Conservation (phyloP, 2,797 vertebrate genomes). For the Diplodus puntazzo region DNA sequence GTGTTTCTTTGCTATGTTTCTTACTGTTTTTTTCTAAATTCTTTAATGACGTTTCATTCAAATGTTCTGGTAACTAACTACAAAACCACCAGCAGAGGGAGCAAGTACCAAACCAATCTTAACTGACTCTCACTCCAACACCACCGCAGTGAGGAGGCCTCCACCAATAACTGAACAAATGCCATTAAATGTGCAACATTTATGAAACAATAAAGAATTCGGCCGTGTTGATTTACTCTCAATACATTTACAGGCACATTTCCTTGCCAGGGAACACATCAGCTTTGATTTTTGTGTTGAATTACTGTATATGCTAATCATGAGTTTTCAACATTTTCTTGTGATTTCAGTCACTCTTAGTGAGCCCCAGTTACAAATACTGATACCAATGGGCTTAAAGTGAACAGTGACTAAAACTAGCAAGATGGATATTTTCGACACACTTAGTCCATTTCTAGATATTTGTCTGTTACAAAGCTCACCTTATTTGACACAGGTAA, state of each 20-base stretch:
- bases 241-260: neutral
- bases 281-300: neutral
- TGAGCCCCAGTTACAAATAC: neutral
- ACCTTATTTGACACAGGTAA: slow-evolving; percentile 34
- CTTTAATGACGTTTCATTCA: neutral
- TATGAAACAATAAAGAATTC: slow-evolving; percentile 30
- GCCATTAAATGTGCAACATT: slow-evolving; percentile 18
- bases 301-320: neutral
- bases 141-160: neutral
- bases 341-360: neutral
- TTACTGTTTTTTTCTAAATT: slow-evolving; percentile 1
- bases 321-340: neutral
- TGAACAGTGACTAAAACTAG: neutral
- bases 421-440: slow-evolving; percentile 17
- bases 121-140: neutral
- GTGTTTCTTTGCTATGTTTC: neutral
- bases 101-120: slow-evolving; percentile 55
- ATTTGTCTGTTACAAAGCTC: slow-evolving; percentile 31
- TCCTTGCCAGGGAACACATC: neutral
- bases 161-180: neutral
- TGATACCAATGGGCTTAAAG: slow-evolving; percentile 4
- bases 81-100: slow-evolving; percentile 69
- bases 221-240: slow-evolving; percentile 2
- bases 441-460: slow-evolving; percentile 18
- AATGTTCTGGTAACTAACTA: neutral